Evolutionary conservation across 2,113 vertebrate species (phyloP).

Genomic region (Labrus mixtus): DNA sequence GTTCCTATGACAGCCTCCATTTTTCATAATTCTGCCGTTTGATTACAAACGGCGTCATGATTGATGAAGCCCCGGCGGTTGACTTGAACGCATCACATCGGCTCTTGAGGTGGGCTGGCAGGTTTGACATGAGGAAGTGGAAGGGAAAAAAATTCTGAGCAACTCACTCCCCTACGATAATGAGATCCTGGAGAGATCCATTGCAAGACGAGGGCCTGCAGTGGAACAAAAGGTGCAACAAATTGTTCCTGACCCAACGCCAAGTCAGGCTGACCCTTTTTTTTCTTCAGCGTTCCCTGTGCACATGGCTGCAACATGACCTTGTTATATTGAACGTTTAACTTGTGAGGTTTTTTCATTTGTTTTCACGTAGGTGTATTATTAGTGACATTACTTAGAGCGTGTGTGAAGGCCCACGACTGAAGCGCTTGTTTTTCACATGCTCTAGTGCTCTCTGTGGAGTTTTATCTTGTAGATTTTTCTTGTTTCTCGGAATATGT

Average conservation of each 20-base stretch:
- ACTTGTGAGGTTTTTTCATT: background rate
- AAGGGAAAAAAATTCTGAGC: background rate
- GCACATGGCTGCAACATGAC: background rate
- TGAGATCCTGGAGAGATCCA: background rate
- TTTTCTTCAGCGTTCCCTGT: background rate
- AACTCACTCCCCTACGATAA: slow-evolving; percentile 1
- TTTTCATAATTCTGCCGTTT: slow-evolving; percentile 83
- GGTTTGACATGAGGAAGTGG: slow-evolving; percentile 54
- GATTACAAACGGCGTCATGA: slow-evolving; percentile 76
- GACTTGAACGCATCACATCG: slow-evolving; percentile 55
- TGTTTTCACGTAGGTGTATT: background rate
- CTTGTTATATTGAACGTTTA: background rate
- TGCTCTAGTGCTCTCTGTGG: background rate
- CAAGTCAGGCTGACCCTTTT: background rate
- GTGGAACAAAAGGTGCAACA: background rate
- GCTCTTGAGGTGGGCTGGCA: slow-evolving; percentile 30
- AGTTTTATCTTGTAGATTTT: background rate
- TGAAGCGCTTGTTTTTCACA: background rate
- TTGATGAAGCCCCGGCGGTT: slow-evolving; percentile 76
- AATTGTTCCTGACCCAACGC: background rate
- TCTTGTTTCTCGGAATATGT: background rate
- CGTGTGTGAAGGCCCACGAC: background rate
- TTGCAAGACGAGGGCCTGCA: no score
- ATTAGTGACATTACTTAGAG: background rate
- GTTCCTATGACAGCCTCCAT: slow-evolving; percentile 78